Base-by-base conservation (phyloP, 1,140 invertebrate species). In the Drosophila kurseongensis region DNA sequence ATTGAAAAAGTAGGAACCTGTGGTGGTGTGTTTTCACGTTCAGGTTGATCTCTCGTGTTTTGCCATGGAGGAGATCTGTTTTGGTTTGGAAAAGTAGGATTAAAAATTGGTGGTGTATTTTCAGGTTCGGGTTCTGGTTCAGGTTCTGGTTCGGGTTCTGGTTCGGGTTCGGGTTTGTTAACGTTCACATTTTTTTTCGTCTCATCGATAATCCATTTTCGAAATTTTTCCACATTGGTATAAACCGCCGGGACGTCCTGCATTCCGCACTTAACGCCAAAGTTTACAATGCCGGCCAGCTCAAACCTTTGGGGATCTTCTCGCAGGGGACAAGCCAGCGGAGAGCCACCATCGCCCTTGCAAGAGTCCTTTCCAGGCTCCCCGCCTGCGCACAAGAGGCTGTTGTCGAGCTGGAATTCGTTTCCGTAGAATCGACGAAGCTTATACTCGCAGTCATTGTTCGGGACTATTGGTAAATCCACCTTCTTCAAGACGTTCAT, bases 261-360 rank as follows among this genome's bases (percentile, higher is more conserved):
- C 10, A 8, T 0, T 94, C 95, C 95, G 0, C 95, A 92, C 2
- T 60, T 57, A 50, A 95, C 93, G 1, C 96, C 95, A 95, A 95
- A 96, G n/a, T 94, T 94, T 0, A 96, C 95, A 8, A 96, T 92
- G 2, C 96, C 96, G 2, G 93, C 93, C 14, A 95, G 93, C 32
- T 93, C 92, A 78, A 94, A 95, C 8, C 93, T 90, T 41, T 94
- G 93, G 18, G 93, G 93, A 4, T 72, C 29, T 0, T 42, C 6
- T 0, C 80, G 74, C n/a, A 95, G 86, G 2, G 94, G 94, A 78
- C 96, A 97, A 0, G 94, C 94, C 4, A 97, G 90, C 0, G 96
- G 95, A 2, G 95, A 94, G 7, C 96, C 96, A 5, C 96, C 96
- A 76, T 96, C 96, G 71, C 96, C 95, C 93, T 93, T 93, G 92